Evolutionary conservation across 2,113 vertebrate genomes (phyloP).

Genomic region (Oncorhynchus mykiss): DNA sequence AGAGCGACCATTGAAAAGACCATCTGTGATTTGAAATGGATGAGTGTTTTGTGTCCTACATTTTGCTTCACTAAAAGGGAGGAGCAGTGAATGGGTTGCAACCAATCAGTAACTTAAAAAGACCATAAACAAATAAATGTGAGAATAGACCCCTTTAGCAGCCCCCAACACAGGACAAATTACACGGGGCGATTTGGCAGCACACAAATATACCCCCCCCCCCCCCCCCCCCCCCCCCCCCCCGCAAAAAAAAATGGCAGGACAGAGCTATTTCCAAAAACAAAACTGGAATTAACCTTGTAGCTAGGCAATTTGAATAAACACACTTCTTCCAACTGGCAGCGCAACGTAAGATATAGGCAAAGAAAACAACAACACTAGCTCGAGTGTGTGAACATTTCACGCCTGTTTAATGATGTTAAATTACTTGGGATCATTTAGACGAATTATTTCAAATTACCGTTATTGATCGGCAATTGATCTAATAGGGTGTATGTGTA

Average conservation of each 20-base stretch:
- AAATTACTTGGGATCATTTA: slow-evolving; percentile 34
- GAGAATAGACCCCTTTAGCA: slow-evolving; percentile 30
- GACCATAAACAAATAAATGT: slow-evolving; percentile 72
- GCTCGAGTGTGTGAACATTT: slow-evolving; percentile 38
- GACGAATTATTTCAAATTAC: neutral
- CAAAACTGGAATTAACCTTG: slow-evolving; percentile 64
- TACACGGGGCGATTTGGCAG: slow-evolving; percentile 69
- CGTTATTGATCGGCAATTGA: neutral
- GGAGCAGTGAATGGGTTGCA: slow-evolving; percentile 55
- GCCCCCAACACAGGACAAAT: slow-evolving; percentile 67
- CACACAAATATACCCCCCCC: slow-evolving; percentile 55
- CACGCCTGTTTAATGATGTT: slow-evolving; percentile 42
- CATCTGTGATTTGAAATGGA: slow-evolving; percentile 82
- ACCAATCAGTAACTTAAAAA: slow-evolving; percentile 63
- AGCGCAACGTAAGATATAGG: slow-evolving; percentile 51
- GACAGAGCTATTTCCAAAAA: slow-evolving; percentile 62
- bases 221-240: too few relatives aligned
- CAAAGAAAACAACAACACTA: slow-evolving; percentile 29
- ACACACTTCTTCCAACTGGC: slow-evolving; percentile 38
- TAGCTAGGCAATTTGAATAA: slow-evolving; percentile 33
- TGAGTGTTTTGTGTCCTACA: slow-evolving; percentile 63
- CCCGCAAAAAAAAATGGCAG: too few relatives aligned
- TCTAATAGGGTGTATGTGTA: too few relatives aligned
- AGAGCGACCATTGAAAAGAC: slow-evolving; percentile 75
- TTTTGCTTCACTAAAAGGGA: slow-evolving; percentile 63